phyloP scores from a whole-genome alignment of 2,797 vertebrate species.

The Sebastes steindachneri region DNA sequence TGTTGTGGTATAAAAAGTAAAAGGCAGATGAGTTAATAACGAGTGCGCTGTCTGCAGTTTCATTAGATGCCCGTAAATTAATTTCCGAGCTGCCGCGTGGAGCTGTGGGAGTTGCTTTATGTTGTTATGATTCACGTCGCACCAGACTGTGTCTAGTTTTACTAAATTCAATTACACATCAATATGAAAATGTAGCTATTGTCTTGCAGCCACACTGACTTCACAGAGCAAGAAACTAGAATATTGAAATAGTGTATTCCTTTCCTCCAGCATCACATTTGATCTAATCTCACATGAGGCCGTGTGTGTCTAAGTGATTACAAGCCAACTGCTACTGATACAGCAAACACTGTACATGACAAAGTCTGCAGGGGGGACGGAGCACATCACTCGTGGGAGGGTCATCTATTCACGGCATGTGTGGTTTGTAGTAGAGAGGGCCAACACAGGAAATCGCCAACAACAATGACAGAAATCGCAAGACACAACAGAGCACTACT shows the following conservation, averaged over 20 bases:
- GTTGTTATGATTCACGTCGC: neutral
- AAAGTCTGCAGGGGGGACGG: neutral
- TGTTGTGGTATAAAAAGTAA: neutral
- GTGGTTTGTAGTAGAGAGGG: neutral
- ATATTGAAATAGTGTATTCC: neutral
- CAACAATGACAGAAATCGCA: neutral
- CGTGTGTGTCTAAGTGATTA: neutral
- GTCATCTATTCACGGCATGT: neutral
- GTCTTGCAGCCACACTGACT: neutral
- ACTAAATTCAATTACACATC: neutral
- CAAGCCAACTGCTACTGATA: neutral
- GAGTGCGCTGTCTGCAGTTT: neutral
- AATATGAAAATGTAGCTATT: neutral
- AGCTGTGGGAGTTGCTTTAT: neutral
- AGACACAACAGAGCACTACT: neutral
- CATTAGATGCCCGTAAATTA: neutral
- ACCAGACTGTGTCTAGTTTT: neutral
- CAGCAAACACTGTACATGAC: neutral
- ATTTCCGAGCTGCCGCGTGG: neutral
- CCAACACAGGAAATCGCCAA: neutral
- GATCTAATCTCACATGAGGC: slow-evolving; percentile 4
- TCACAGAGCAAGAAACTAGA: neutral
- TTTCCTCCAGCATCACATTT: neutral
- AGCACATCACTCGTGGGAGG: neutral
- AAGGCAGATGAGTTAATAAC: neutral